Base-by-base conservation (phyloP, 2,113 vertebrate species). In the Leuciscus idus region DNA sequence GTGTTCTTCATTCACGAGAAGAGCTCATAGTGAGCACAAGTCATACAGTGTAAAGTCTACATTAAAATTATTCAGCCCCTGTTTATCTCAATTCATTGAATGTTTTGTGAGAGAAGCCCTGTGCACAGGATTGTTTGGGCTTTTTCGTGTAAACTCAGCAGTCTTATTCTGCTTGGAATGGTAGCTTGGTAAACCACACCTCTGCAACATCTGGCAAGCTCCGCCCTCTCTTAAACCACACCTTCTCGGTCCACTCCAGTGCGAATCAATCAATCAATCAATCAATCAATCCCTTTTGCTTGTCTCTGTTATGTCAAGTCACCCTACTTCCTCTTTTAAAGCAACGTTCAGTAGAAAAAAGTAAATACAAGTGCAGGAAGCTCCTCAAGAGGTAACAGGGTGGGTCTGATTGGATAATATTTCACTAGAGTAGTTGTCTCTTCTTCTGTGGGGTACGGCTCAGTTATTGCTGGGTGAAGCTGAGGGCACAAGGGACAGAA, bases 21-120 rank as follows among this genome's bases (percentile, higher is more conserved):
- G 84, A 92, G 91, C 93, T 94, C 94, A 83, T 89, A 88, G 91
- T 90, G 83, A 95, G 95, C 93, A 91, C 92, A 26, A 26, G 26
- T 26, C 26, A 96, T 89, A 92, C 95, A 96, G 95, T 94, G 95
- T 96, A 95, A 93, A 94, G 93, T 93, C 94, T 93, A 94, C 93
- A 90, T 93, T 72, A 89, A 92, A 85, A 91, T 90, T 88, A 89
- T 83, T 93, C 92, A 90, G 88, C 89, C 86, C 81, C 74, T 84
- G 86, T 89, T 92, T 61, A 92, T 93, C 90, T 90, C 91, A 92
- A 92, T 94, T 94, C 90, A 94, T 94, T 93, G 92, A 95, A 91
- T 85, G 84, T 86, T 57, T 87, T 90, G 84, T 70, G 64, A 81
- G 88, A 82, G 78, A 83, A 87, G 87, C 84, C 92, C 89, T 86